Percentiles rank a stretch among this genome's conserved stretches.
Evolutionary conservation across 1,140 invertebrate species (phyloP).

Genomic region (Tetraneura akinire): DNA sequence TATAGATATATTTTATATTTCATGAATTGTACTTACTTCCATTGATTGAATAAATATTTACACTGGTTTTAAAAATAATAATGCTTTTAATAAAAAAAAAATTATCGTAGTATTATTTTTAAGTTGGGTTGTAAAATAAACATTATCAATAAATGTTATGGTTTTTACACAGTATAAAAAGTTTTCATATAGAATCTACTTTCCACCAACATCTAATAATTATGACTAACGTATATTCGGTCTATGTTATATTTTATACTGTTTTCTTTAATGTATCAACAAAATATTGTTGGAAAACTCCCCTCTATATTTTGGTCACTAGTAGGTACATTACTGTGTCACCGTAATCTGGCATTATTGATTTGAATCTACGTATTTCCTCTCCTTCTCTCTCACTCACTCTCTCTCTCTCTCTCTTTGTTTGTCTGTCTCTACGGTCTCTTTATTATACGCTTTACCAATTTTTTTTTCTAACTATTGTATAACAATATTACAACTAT

Average conservation of each 20-base stretch:
- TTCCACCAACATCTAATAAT: constrained; percentile 42
- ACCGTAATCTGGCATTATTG: background rate
- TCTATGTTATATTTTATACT: constrained; percentile 33
- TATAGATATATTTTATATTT: too few relatives aligned
- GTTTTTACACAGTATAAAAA: background rate
- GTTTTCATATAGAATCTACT: background rate
- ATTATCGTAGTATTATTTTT: constrained; percentile 1
- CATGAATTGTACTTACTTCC: constrained; percentile 37
- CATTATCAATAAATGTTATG: background rate
- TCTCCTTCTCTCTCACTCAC: too few relatives aligned
- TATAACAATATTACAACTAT: background rate
- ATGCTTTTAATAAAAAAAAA: background rate
- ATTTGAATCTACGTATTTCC: too few relatives aligned
- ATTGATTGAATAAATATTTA: constrained; percentile 11
- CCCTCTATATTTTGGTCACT: background rate
- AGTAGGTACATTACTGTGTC: background rate
- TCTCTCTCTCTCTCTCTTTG: too few relatives aligned
- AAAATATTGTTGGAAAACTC: constrained; percentile 38
- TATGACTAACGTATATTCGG: constrained; percentile 34
- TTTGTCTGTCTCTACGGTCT: too few relatives aligned
- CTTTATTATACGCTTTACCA: background rate
- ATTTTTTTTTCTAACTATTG: background rate
- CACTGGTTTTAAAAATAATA: background rate
- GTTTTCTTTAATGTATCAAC: constrained; percentile 43
- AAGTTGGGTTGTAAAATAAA: constrained; percentile 14